phyloP scores from a whole-genome alignment of 1,140 invertebrate genomes.

The Drosophila bocki region DNA sequence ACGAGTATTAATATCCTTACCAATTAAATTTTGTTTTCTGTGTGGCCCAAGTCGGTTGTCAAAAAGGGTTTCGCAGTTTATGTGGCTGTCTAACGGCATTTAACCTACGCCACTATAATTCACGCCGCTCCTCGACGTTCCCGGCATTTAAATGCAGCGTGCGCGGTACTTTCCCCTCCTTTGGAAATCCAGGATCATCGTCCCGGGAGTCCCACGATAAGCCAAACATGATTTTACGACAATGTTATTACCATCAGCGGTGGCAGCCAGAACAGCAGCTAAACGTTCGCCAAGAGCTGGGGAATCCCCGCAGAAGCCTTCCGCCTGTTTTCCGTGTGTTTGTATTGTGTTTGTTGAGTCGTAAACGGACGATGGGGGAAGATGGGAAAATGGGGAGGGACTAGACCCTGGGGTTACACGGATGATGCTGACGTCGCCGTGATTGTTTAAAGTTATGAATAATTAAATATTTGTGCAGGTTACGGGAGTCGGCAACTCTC shows the following conservation, averaged over 20 bases:
- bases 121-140: conserved; percentile 67
- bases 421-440: conserved; percentile 74
- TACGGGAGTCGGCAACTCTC: conserved; percentile 43
- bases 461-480: conserved; percentile 84
- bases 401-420: conserved; percentile 61
- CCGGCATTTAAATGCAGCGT: conserved; percentile 78
- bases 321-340: conserved; percentile 45
- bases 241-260: conserved; percentile 75
- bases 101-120: conserved; percentile 85
- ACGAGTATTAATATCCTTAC: not conserved
- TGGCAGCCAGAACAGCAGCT: conserved; percentile 25
- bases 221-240: conserved; percentile 85
- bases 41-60: conserved; percentile 7
- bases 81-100: conserved; percentile 80
- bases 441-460: conserved; percentile 85
- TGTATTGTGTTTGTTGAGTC: conserved; percentile 73
- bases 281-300: conserved; percentile 9
- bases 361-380: conserved; percentile 42
- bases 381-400: not conserved
- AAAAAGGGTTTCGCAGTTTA: conserved; percentile 80
- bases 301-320: conserved; percentile 32
- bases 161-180: conserved; percentile 38
- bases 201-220: conserved; percentile 70
- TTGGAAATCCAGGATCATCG: conserved; percentile 48
- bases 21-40: not conserved